Conservation (phyloP, 2,797 vertebrate genomes). For the Bufotes viridis region DNA sequence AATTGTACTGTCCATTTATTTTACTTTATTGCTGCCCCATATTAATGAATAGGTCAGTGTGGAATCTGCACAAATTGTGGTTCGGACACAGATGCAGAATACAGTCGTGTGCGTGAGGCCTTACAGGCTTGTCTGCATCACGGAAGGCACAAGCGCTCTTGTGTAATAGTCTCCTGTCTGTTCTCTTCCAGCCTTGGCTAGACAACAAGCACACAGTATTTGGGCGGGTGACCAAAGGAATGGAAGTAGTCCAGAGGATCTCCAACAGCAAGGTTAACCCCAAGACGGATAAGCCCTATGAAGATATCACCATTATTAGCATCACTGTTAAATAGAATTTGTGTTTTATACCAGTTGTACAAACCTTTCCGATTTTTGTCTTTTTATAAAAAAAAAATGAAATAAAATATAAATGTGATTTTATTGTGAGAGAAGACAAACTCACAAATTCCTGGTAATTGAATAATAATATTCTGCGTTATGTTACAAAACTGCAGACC, state of each 20-base stretch:
- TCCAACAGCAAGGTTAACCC: constrained; percentile 97
- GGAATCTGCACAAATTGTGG: too few species aligned
- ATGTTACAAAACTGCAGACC: too few species aligned
- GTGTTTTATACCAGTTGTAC: constrained; percentile 35
- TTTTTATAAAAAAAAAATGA: background rate
- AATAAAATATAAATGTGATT: background rate
- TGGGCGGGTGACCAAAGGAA: constrained; percentile 93
- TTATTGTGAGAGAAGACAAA: background rate
- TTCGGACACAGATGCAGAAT: too few species aligned
- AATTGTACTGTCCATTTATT: too few species aligned
- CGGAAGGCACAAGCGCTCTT: background rate
- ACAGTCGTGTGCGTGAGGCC: too few species aligned
- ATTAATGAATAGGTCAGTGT: too few species aligned
- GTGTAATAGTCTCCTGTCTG: constrained; percentile 44
- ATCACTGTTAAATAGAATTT: constrained; percentile 90
- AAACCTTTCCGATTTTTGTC: background rate
- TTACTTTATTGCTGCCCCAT: too few species aligned
- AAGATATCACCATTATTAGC: constrained; percentile 98
- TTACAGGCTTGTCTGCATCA: background rate
- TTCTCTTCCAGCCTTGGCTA: constrained; percentile 87
- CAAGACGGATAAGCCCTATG: constrained; percentile 98
- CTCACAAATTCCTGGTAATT: too few species aligned
- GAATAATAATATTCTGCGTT: too few species aligned
- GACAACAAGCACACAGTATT: constrained; percentile 99
- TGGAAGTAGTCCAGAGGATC: constrained; percentile 98